These are phyloP conservation scores for Eucidaris tribuloides DNA, from an alignment of 35 echinoderm and acorn worm species.

Conservation along the genomic window DNA sequence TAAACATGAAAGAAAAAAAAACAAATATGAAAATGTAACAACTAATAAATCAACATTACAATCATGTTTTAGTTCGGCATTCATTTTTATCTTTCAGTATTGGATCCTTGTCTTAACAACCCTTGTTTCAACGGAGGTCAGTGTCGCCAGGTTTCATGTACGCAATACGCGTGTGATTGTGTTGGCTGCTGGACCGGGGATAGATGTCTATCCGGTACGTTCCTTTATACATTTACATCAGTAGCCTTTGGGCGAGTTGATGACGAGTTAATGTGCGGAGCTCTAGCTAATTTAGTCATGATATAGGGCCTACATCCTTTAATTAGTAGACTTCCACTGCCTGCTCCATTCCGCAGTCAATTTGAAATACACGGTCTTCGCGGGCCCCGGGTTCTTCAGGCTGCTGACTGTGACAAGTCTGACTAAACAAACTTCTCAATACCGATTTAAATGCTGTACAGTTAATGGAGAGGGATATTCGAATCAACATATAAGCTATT, in stretches of 20 bases:
- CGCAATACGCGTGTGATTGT: slow-evolving; percentile 64
- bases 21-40: too few relatives aligned
- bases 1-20: too few relatives aligned
- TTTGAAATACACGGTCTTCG: slow-evolving; percentile 31
- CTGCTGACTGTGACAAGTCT: background rate
- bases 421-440: background rate
- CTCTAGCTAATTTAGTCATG: slow-evolving; percentile 29
- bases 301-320: slow-evolving; percentile 47
- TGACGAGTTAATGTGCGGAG: slow-evolving; percentile 42
- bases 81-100: background rate
- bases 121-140: slow-evolving; percentile 62
- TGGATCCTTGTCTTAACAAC: slow-evolving; percentile 55
- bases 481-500: background rate
- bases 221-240: background rate
- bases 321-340: slow-evolving; percentile 26
- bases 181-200: slow-evolving; percentile 57
- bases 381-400: background rate
- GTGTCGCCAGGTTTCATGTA: slow-evolving; percentile 31
- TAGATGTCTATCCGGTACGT: slow-evolving; percentile 71
- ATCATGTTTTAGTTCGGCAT: background rate
- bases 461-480: background rate
- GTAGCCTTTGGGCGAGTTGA: slow-evolving; percentile 34
- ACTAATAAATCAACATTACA: too few relatives aligned
- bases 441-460: background rate
- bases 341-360: slow-evolving; percentile 29